A percentile compares a stretch with the other conserved stretches of the same genome.
Conservation (phyloP, 2,888 invertebrate species). For the Campopleginae sp. region DNA sequence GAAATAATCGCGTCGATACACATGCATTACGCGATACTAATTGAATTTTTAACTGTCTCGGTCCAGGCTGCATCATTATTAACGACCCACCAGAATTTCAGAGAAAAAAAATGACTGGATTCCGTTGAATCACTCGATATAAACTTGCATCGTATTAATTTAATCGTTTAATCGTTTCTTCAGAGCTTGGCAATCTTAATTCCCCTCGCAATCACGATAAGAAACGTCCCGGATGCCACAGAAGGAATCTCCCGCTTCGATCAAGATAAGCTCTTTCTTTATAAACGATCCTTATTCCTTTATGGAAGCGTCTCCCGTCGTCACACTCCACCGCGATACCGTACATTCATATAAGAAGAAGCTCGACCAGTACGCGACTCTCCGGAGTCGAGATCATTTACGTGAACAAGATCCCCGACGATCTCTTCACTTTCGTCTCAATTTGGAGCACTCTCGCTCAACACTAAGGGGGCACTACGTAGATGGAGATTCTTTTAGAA, state of each 20-base stretch:
- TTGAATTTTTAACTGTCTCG: slow-evolving; percentile 21
- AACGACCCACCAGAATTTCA: not conserved
- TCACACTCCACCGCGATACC: slow-evolving; percentile 25
- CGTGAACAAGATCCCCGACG: not conserved
- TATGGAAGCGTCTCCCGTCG: slow-evolving; percentile 23
- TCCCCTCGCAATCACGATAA: slow-evolving; percentile 47
- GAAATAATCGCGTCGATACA: not conserved
- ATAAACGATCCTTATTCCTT: not conserved
- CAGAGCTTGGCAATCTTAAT: slow-evolving; percentile 48
- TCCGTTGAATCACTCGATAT: slow-evolving; percentile 21
- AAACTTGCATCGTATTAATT: slow-evolving; percentile 39
- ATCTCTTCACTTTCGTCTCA: not conserved
- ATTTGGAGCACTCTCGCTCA: not conserved
- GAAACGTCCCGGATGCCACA: slow-evolving; percentile 48
- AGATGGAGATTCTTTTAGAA: too few relatives aligned
- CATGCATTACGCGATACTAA: not conserved
- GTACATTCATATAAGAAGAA: slow-evolving; percentile 32
- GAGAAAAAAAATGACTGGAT: slow-evolving; percentile 6
- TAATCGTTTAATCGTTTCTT: slow-evolving; percentile 57
- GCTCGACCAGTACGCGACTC: slow-evolving; percentile 6
- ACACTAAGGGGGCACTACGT: not conserved
- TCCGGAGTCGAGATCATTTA: slow-evolving; percentile 13
- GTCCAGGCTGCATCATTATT: slow-evolving; percentile 1
- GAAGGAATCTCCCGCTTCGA: slow-evolving; percentile 39
- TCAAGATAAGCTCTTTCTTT: slow-evolving; percentile 49